These are phyloP conservation scores for Myoxocephalus aenaeus DNA, from an alignment of 2,797 vertebrate species.

Conservation along the genomic window DNA sequence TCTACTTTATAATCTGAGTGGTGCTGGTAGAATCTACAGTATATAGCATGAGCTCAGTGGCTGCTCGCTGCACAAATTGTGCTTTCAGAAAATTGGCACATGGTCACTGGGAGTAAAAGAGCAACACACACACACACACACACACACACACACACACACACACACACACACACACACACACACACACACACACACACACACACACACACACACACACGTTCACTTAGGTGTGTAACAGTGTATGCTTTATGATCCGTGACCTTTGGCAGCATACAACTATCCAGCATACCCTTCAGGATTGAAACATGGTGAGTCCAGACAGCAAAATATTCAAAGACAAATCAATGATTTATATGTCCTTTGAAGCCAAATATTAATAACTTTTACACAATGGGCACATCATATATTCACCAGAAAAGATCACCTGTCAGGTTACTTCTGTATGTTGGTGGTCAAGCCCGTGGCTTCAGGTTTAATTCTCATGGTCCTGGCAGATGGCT, in stretches of 20 bases:
- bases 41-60: not conserved
- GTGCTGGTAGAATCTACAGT: conserved; percentile 27
- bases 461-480: conserved; percentile 82
- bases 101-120: not conserved
- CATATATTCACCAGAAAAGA: conserved; percentile 20
- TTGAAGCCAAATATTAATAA: conserved; percentile 9
- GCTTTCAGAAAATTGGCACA: conserved; percentile 12
- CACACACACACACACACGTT: too few relatives aligned
- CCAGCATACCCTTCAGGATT: not conserved
- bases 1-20: conserved; percentile 58
- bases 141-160: too few relatives aligned
- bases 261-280: conserved; percentile 2
- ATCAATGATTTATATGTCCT: not conserved
- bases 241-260: conserved; percentile 24
- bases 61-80: not conserved
- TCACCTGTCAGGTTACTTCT: conserved; percentile 71
- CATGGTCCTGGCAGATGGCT: conserved; percentile 83
- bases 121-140: not conserved
- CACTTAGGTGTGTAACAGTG: not conserved
- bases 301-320: not conserved
- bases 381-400: not conserved
- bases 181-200: too few relatives aligned
- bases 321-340: not conserved
- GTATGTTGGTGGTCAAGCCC: conserved; percentile 60
- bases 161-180: too few relatives aligned